These are phyloP conservation scores for Megastigmus dorsalis DNA, from an alignment of 2,888 invertebrate genomes.

Conservation along the genomic window DNA sequence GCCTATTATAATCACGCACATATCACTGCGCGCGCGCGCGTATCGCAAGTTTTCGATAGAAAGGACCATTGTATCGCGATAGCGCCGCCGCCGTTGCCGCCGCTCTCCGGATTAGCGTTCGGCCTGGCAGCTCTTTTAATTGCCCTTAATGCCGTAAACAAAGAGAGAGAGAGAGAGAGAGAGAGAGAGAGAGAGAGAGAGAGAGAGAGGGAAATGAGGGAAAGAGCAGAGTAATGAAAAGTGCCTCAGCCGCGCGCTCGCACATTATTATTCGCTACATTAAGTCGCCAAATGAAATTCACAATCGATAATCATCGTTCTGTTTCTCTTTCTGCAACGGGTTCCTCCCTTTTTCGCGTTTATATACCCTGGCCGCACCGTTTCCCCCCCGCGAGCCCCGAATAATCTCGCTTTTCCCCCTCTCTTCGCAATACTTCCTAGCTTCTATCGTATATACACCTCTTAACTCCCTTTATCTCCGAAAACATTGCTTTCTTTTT, in stretches of 20 bases:
- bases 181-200: constrained; percentile 47
- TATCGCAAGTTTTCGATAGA: constrained; percentile 48
- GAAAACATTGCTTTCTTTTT: no score
- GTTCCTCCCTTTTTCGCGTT: constrained; percentile 42
- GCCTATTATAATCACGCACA: constrained; percentile 42
- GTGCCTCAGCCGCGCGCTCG: constrained; percentile 62
- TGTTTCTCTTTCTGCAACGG: constrained; percentile 49
- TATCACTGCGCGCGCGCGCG: constrained; percentile 8
- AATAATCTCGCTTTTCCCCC: constrained; percentile 12
- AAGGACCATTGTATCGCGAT: constrained; percentile 48
- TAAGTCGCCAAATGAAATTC: constrained; percentile 72
- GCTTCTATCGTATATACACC: no score
- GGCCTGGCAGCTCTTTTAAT: constrained; percentile 65
- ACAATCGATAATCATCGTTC: constrained; percentile 66
- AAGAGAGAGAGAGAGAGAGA: constrained; percentile 33
- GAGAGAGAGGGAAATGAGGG: constrained; percentile 55
- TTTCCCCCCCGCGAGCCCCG: constrained; percentile 2
- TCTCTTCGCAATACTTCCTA: not conserved
- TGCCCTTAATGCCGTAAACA: constrained; percentile 68
- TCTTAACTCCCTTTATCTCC: constrained; percentile 31
- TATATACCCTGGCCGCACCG: constrained; percentile 1
- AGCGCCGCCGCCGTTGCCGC: no score
- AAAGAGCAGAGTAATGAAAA: constrained; percentile 67
- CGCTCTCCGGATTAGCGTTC: constrained; percentile 61
- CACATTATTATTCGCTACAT: constrained; percentile 72